Conservation (phyloP, 53 echinoderm and acorn worm species). For the Actinopyga echinites region DNA sequence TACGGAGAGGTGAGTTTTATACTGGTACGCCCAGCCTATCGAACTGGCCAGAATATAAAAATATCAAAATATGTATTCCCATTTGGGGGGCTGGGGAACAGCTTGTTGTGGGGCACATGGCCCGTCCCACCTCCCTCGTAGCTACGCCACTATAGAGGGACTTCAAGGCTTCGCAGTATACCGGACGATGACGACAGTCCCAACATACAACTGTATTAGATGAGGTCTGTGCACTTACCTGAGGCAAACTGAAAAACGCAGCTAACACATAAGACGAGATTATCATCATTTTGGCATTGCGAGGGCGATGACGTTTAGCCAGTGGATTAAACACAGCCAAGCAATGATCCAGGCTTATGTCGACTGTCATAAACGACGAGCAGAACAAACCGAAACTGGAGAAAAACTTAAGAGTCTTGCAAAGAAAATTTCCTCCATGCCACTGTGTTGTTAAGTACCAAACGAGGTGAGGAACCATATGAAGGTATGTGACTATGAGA, state of each 20-base stretch:
- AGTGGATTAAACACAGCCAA: slow-evolving; percentile 85
- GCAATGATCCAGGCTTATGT: slow-evolving; percentile 90
- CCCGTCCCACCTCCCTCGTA: too few relatives aligned
- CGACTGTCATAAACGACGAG: slow-evolving; percentile 93
- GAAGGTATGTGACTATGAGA: slow-evolving; percentile 84
- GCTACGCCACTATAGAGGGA: too few relatives aligned
- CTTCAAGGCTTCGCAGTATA: too few relatives aligned
- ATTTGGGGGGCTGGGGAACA: too few relatives aligned
- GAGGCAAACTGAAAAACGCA: slow-evolving; percentile 88
- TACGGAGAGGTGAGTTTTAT: too few relatives aligned
- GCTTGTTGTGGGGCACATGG: too few relatives aligned
- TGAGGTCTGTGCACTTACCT: slow-evolving; percentile 73
- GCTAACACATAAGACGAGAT: slow-evolving; percentile 69
- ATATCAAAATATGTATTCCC: too few relatives aligned
- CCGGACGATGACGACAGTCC: too few relatives aligned
- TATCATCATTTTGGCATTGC: slow-evolving; percentile 75
- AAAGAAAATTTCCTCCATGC: slow-evolving; percentile 80
- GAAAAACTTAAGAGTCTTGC: slow-evolving; percentile 88
- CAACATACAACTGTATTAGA: too few relatives aligned
- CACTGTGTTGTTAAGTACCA: slow-evolving; percentile 83
- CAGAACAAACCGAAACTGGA: slow-evolving; percentile 86
- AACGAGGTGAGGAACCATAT: slow-evolving; percentile 80
- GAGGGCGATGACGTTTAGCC: slow-evolving; percentile 73
- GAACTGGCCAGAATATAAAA: too few relatives aligned
- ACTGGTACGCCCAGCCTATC: too few relatives aligned